These are phyloP conservation scores for Ornithorhynchus anatinus DNA, from an alignment of 2,113 vertebrate species.

Conservation along the genomic window DNA sequence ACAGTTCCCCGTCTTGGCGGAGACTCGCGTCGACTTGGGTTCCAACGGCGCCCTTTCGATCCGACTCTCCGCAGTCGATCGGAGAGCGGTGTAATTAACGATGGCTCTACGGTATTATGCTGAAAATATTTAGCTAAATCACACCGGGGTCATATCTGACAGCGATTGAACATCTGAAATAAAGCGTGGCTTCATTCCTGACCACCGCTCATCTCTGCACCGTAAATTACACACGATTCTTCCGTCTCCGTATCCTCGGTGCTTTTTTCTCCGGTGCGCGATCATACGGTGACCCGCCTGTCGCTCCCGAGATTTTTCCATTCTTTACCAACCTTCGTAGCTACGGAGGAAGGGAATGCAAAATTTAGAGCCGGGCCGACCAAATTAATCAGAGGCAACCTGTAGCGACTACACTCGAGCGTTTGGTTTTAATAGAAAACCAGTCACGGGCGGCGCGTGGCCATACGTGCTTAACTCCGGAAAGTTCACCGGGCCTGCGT, in stretches of 20 bases:
- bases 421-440: constrained; percentile 19
- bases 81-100: constrained; percentile 34
- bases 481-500: background rate
- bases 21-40: constrained; percentile 5
- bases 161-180: constrained; percentile 48
- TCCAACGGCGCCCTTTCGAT: background rate
- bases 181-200: constrained; percentile 17
- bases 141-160: constrained; percentile 40
- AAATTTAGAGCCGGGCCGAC: constrained; percentile 41
- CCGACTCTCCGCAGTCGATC: constrained; percentile 10
- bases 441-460: background rate
- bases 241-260: constrained; percentile 18
- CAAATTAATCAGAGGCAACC: background rate
- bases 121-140: constrained; percentile 31
- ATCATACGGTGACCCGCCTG: constrained; percentile 47
- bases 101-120: background rate
- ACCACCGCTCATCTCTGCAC: constrained; percentile 12
- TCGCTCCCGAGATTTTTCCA: constrained; percentile 31
- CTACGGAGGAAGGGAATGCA: constrained; percentile 44
- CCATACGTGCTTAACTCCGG: constrained; percentile 3
- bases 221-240: constrained; percentile 35
- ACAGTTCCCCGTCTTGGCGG: background rate
- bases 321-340: constrained; percentile 33
- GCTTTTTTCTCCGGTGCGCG: background rate
- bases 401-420: background rate